phyloP scores from a whole-genome alignment of 2,113 vertebrate species.

The Limanda limanda region DNA sequence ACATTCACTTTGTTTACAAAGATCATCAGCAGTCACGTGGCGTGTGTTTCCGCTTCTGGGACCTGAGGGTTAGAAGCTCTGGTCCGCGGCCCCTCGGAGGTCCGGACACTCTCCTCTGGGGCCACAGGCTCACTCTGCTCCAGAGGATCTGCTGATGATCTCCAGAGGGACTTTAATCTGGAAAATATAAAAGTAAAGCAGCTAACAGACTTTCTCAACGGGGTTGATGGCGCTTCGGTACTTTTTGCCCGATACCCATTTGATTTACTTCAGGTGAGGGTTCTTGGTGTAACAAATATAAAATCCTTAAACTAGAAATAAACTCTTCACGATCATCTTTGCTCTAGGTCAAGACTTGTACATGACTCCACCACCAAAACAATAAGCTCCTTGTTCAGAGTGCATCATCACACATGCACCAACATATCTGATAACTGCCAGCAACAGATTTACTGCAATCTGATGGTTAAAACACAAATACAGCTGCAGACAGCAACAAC shows the following conservation, averaged over 20 bases:
- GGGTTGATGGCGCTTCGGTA: no score
- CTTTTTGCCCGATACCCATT: no score
- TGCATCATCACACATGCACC: neutral
- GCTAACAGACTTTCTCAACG: no score
- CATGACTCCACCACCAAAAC: neutral
- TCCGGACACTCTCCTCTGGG: no score
- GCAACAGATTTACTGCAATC: constrained; percentile 8
- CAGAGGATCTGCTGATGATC: no score
- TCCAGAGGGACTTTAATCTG: no score
- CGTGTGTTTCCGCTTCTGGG: constrained; percentile 39
- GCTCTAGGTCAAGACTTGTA: neutral
- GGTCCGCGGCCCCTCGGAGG: neutral
- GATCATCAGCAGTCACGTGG: constrained; percentile 30
- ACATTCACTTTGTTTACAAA: constrained; percentile 61
- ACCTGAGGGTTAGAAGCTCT: neutral
- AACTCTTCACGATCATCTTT: neutral
- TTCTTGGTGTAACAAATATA: no score
- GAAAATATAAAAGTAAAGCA: no score
- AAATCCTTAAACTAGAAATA: neutral
- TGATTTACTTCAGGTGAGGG: no score
- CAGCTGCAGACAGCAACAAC: constrained; percentile 8
- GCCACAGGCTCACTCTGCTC: no score
- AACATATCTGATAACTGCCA: neutral
- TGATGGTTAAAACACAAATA: constrained; percentile 16
- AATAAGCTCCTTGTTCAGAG: constrained; percentile 4